Conservation (phyloP, 2,797 vertebrate species). For the Hydrophis major region DNA sequence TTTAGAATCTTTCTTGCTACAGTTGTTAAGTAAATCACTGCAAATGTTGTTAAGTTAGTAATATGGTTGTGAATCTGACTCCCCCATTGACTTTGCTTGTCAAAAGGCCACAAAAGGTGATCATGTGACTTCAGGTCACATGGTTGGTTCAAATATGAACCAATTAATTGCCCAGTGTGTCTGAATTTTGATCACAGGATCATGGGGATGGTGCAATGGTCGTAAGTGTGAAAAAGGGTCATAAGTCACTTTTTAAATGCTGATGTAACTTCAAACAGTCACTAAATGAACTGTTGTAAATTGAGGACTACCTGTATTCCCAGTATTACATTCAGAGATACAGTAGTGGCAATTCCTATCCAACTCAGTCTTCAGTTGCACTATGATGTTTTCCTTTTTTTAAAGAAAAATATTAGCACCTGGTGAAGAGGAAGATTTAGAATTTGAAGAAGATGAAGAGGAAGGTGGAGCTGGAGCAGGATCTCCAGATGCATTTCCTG, state of each 20-base stretch:
- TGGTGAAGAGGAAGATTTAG: slow-evolving; percentile 95
- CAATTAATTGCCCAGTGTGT: too few species aligned
- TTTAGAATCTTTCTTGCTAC: too few species aligned
- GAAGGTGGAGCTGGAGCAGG: slow-evolving; percentile 83
- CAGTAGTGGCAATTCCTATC: not conserved
- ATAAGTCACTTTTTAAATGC: not conserved
- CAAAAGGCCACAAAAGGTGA: too few species aligned
- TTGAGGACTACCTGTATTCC: not conserved
- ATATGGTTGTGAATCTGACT: too few species aligned
- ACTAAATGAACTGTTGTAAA: not conserved
- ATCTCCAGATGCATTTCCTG: slow-evolving; percentile 81
- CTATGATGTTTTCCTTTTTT: slow-evolving; percentile 1
- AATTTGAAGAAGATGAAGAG: slow-evolving; percentile 93
- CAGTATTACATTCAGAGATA: not conserved
- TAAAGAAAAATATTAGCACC: slow-evolving; percentile 94
- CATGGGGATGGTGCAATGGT: not conserved
- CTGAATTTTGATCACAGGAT: not conserved
- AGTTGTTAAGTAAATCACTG: too few species aligned
- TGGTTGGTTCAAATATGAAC: too few species aligned
- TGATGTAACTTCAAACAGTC: not conserved
- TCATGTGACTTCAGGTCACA: too few species aligned
- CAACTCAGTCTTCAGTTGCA: not conserved
- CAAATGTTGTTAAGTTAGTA: too few species aligned
- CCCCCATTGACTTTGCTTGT: too few species aligned
- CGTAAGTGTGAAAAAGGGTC: not conserved